Base-by-base conservation (phyloP, 2,797 vertebrate species). In the Crax fasciolata region DNA sequence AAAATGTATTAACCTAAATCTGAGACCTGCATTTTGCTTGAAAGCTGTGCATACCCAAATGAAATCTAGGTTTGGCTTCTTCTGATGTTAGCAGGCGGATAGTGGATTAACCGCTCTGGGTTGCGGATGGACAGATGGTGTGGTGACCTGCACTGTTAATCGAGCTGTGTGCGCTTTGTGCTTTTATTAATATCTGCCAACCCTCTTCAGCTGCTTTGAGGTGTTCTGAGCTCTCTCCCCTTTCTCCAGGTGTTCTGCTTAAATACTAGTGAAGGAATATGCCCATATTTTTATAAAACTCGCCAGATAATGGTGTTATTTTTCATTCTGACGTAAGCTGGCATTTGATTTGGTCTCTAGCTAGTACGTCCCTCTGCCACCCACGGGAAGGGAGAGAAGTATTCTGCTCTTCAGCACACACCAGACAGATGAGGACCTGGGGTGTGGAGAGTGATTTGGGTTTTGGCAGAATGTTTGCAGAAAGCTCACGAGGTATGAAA, bases 81-180 rank as follows among this genome's bases (percentile, higher is more conserved):
- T 63, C 79, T 74, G 23, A 3, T 43, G 32, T 72, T 57, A 0
- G 1, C 15, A 13, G 81, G 84, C 97, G 96, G 95, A 96, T 96
- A 94, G 91, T 89, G 12, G 15, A 67, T 89, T 94, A 91, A 94
- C 44, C 11, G 20, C 15, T 70, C 49, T 57, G 74, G 23, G 49
- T 44, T 92, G 61, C 67, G 82, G 81, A 43, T 46, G 80, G 80
- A 62, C 96, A 96, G 93, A 93, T 96, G 94, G 87, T 38, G 43
- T 84, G 58, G 41, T 84, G 90, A 93, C 77, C 79, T 87, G n/a
- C 25, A 13, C 57, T 13, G 43, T 49, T 84, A 88, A 39, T 3
- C 75, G 71, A 87, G 38, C 46, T 75, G 39, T 77, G 39, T 63
- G 39, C 58, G 58, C 73, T 96, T 82, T 92, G 38, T 63, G 61